These are phyloP conservation scores for Ardeotis arabs DNA, from an alignment of 2,113 vertebrate species.

Conservation along the genomic window DNA sequence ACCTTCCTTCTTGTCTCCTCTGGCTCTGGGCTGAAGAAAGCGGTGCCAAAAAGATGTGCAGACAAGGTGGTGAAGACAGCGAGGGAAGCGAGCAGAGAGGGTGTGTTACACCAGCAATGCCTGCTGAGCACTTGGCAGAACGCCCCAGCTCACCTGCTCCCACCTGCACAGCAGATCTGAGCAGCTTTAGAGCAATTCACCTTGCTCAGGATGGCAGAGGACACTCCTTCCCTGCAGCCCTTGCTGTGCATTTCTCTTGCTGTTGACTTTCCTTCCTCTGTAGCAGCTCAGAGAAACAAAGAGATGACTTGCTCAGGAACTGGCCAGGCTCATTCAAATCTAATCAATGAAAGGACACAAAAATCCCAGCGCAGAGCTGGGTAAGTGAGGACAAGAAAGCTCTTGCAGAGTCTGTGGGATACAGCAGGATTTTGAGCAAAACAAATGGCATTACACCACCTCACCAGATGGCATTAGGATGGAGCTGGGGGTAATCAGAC, in stretches of 20 bases:
- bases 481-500: not conserved
- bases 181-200: not conserved
- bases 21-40: not conserved
- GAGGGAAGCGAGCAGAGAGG: not conserved
- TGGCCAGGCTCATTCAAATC: not conserved
- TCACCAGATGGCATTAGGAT: not conserved
- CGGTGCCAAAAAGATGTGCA: not conserved
- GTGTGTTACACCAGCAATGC: not conserved
- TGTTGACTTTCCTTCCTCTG: not conserved
- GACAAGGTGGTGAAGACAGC: not conserved
- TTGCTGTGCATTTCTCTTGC: not conserved
- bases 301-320: not conserved
- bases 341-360: not conserved
- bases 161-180: not conserved
- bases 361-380: not conserved
- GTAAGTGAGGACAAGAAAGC: not conserved
- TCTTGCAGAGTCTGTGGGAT: not conserved
- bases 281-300: not conserved
- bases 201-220: fast-evolving
- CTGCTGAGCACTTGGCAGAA: not conserved
- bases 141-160: not conserved
- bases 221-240: not conserved
- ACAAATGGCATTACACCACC: not conserved
- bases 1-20: slow-evolving; percentile 9
- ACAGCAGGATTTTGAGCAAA: not conserved